Evolutionary conservation across 2,888 invertebrate genomes (phyloP), one percentile per base, ranked within the genome.

Genomic region (Apodemia zela): DNA sequence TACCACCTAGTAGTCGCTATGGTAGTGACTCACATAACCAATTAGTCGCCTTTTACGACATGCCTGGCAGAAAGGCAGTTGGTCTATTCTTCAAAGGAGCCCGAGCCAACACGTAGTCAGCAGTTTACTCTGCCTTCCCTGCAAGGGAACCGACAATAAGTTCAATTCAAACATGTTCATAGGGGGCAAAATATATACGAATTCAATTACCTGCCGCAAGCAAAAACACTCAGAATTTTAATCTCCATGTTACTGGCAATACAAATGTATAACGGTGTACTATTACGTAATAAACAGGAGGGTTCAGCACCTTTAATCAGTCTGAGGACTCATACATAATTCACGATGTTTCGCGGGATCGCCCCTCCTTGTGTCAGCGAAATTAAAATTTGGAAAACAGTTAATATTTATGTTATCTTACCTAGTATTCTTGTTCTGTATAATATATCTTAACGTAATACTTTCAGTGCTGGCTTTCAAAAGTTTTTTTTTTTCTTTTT

Each of bases 271-370:
- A 51, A 51, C 51, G 21, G 51, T 51, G 51, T 51, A 51, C 51
- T 21, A 64, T 51, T 64, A 61, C 64, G 66, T 66, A 69, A 66
- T 69, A 69, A 69, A 69, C 68, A 66, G 66, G 64, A 66, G 67
- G 66, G 68, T 62, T 63, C 67, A 65, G 69, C 68, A 69, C 69
- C 72, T 75, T 77, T 75, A 76, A 75, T 75, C 74, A 76, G 72
- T 65, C 68, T 73, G 69, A 68, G 65, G 70, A 69, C 68, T 69
- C 69, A 75, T 77, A 74, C 77, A 77, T 79, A 77, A 81, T 79
- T 81, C 76, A 80, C 78, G 42, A 42, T 15, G 74, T 70, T 51
- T 21, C 51, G 21, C 51, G 49, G 60, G 38, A 51, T 57, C 63
- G 59, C 60, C 63, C 49, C 63, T 65, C 62, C 67, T 65, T 65